Conservation (phyloP, 2,888 invertebrate species). For the Lithosia quadra region DNA sequence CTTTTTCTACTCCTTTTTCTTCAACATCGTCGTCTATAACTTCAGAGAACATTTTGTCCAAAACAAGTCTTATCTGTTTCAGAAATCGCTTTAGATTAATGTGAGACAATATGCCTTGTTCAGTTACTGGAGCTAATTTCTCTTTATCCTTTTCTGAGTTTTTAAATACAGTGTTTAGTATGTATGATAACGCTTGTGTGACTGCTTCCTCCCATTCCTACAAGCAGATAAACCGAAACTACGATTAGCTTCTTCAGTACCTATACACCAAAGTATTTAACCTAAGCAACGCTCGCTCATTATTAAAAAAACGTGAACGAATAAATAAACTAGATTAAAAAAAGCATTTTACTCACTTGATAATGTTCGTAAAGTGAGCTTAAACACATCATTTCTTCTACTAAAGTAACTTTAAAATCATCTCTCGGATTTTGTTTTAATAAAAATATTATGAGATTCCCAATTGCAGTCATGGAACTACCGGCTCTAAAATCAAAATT, state of each 20-base stretch:
- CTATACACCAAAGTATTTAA: no score
- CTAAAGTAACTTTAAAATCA: conserved; percentile 70
- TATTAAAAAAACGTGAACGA: no score
- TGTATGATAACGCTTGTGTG: conserved; percentile 88
- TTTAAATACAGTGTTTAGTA: conserved; percentile 88
- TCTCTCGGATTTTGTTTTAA: conserved; percentile 65
- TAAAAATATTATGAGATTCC: conserved; percentile 67
- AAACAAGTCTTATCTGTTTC: conserved; percentile 74
- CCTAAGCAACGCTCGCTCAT: no score
- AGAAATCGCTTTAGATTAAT: conserved; percentile 78
- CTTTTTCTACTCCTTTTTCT: conserved; percentile 47
- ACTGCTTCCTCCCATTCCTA: conserved; percentile 94
- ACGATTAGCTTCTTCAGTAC: no score
- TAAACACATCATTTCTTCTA: conserved; percentile 78
- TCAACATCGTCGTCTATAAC: conserved; percentile 40
- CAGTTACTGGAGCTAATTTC: conserved; percentile 83
- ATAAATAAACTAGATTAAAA: no score
- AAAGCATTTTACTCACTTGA: conserved; percentile 63
- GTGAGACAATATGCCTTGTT: conserved; percentile 78
- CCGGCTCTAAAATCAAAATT: conserved; percentile 67
- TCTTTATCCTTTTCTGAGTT: conserved; percentile 89
- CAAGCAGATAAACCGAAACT: conserved; percentile 24
- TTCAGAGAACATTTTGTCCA: conserved; percentile 73
- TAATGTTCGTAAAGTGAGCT: conserved; percentile 73
- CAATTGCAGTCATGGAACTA: conserved; percentile 67